Percentiles rank a stretch among this genome's conserved stretches.
Conservation (phyloP, 1,140 invertebrate species). For the Drosophila lini region DNA sequence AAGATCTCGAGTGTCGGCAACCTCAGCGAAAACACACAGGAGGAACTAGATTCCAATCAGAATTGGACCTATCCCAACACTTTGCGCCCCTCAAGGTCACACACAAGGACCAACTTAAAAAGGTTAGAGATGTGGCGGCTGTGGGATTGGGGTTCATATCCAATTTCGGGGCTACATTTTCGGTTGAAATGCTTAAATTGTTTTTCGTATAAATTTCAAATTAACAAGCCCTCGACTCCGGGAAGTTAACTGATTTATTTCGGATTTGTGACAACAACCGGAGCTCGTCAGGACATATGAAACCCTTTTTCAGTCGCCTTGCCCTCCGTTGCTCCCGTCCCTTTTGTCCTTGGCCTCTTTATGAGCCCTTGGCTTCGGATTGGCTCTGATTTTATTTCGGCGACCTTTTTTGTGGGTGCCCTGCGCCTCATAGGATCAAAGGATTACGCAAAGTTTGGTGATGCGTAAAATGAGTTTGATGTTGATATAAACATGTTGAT, state of each 20-base stretch:
- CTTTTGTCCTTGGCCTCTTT: constrained; percentile 10
- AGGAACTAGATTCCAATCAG: constrained; percentile 27
- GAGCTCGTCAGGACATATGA: constrained; percentile 56
- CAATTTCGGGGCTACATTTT: constrained; percentile 48
- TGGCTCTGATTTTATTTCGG: constrained; percentile 40
- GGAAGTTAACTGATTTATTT: constrained; percentile 80
- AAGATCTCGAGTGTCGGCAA: constrained; percentile 25
- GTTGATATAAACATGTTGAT: constrained; percentile 83
- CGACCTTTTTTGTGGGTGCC: constrained; percentile 48
- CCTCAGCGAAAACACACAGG: not conserved
- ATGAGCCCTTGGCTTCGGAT: constrained; percentile 17
- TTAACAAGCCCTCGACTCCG: constrained; percentile 71
- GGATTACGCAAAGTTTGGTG: constrained; percentile 81
- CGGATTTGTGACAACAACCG: constrained; percentile 67
- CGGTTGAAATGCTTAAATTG: constrained; percentile 70
- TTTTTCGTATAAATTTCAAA: constrained; percentile 82
- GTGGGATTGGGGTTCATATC: constrained; percentile 19
- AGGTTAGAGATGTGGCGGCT: constrained; percentile 2
- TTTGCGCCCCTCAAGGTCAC: constrained; percentile 59
- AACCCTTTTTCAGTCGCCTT: constrained; percentile 58
- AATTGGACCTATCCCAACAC: constrained; percentile 45
- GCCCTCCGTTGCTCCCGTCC: not conserved
- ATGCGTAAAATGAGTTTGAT: constrained; percentile 83
- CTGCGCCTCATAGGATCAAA: constrained; percentile 73
- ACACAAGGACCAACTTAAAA: constrained; percentile 13